These are phyloP conservation scores for Halesus radiatus DNA, from an alignment of 1,140 invertebrate genomes.

Conservation along the genomic window DNA sequence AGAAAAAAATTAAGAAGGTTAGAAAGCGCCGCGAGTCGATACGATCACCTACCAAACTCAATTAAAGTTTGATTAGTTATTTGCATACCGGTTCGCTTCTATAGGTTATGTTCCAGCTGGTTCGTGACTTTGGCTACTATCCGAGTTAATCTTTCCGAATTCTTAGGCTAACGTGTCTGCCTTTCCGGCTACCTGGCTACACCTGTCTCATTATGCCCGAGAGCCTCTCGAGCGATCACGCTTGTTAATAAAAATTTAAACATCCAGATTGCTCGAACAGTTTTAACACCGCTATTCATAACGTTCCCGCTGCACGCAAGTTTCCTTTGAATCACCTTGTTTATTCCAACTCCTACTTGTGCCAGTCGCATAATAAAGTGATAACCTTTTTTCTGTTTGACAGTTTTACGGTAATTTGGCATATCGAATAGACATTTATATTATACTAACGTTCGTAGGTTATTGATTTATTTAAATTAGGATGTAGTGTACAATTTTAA, in stretches of 20 bases:
- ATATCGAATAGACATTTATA: too few species aligned
- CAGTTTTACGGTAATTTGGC: too few species aligned
- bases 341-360: not conserved
- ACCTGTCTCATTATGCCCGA: conserved; percentile 38
- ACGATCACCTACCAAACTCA: conserved; percentile 50
- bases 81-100: conserved; percentile 42
- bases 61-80: conserved; percentile 55
- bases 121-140: conserved; percentile 52
- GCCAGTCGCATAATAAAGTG: conserved; percentile 11
- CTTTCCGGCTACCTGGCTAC: conserved; percentile 1
- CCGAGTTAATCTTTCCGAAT: conserved; percentile 50
- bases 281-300: conserved; percentile 13
- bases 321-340: conserved; percentile 10
- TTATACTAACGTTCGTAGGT: too few species aligned
- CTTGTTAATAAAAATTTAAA: conserved; percentile 25
- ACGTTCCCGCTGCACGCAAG: conserved; percentile 19
- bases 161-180: not conserved
- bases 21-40: conserved; percentile 13
- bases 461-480: too few species aligned
- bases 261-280: not conserved
- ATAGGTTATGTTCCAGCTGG: not conserved
- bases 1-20: not conserved
- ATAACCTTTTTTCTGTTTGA: not conserved
- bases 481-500: too few species aligned
- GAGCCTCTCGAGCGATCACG: conserved; percentile 7